Evolutionary conservation across 1,140 invertebrate genomes (phyloP).

Genomic region (Cydia fagiglandana): DNA sequence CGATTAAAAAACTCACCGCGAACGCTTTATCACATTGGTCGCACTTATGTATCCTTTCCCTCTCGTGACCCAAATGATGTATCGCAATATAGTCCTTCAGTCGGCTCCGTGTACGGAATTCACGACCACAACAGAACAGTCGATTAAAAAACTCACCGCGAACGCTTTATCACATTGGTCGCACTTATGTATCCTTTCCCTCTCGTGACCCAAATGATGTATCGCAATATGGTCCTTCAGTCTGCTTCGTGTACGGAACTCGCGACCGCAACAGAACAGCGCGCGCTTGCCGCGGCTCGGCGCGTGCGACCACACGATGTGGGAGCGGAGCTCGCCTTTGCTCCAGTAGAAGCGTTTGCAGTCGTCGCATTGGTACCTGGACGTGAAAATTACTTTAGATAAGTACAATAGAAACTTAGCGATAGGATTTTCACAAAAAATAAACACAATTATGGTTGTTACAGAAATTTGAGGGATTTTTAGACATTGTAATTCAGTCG

Average conservation of each 20-base stretch:
- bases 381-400: no score
- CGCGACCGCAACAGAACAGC: slow-evolving; percentile 49
- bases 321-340: slow-evolving; percentile 54
- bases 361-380: slow-evolving; percentile 51
- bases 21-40: slow-evolving; percentile 48
- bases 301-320: slow-evolving; percentile 56
- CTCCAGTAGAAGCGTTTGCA: slow-evolving; percentile 50
- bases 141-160: no score
- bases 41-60: slow-evolving; percentile 47
- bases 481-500: no score
- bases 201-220: slow-evolving; percentile 39
- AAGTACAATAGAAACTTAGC: no score
- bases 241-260: slow-evolving; percentile 48
- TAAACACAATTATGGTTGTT: no score
- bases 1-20: no score
- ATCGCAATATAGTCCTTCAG: slow-evolving; percentile 42
- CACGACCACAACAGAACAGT: slow-evolving; percentile 49
- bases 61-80: slow-evolving; percentile 39
- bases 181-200: slow-evolving; percentile 47
- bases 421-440: no score
- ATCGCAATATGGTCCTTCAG: slow-evolving; percentile 42
- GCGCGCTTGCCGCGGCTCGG: slow-evolving; percentile 42
- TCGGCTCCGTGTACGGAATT: slow-evolving; percentile 48
- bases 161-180: slow-evolving; percentile 48
- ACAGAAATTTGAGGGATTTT: no score